Base-by-base conservation (phyloP, 1,140 invertebrate species). In the Diabrotica virgifera region DNA sequence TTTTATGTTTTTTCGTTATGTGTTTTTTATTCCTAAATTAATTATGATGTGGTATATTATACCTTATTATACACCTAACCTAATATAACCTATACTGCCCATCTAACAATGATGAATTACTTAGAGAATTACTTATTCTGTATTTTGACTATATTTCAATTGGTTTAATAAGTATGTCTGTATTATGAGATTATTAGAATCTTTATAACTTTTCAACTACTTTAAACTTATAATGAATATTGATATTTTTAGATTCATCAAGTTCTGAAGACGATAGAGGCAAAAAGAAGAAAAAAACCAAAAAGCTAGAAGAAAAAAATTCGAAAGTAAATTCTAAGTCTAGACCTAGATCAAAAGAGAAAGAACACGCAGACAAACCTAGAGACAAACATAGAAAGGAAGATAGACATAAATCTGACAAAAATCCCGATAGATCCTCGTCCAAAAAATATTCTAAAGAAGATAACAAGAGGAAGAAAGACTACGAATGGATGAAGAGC, bases 401-500 rank as follows among this genome's bases (percentile, higher is more conserved):
- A 51, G 52, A 52, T 55, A 59, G 56, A 65, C 5, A 55, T 52
- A 64, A 50, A 69, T 14, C 38, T 50, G 6, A 9, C 11, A 36
- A 58, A 36, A 11, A 57, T 10, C 6, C 5, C 37, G 9, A 14
- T 10, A 58, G 56, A 36, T 10, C 6, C 6, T 12, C 36, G 10
- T 12, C 35, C 6, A 51, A 52, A 10, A 51, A 51, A 52, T 24
- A 24, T 24, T 24, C 24, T 4, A 7, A 52, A 24, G 14, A 61
- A 11, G 52, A 55, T 7, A 14, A 12, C 36, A 65, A 60, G 5
- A 59, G 54, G 57, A 67, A 51, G 59, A 68, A 52, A 62, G 67
- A 72, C 40, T 65, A 64, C 59, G 62, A 70, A 62, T 64, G 65
- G 64, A 59, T 66, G n/a, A 67, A 62, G 35, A 70, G 68, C 59